These are phyloP conservation scores for Gnatocerus cornutus DNA, from an alignment of 2,888 invertebrate genomes.

Conservation along the genomic window DNA sequence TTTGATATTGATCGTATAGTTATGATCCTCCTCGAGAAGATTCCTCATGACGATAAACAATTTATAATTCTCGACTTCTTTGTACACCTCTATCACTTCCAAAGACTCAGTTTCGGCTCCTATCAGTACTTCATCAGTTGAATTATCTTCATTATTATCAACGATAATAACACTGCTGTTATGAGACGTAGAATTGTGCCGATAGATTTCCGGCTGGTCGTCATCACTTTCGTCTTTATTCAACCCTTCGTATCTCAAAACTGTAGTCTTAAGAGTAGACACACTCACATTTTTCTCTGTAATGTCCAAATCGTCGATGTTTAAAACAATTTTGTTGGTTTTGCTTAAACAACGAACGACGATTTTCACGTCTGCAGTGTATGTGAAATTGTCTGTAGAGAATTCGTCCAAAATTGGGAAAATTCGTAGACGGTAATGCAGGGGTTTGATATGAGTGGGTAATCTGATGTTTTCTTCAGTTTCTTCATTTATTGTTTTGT, in stretches of 20 bases:
- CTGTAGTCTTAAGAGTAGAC: constrained; percentile 50
- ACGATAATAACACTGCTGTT: constrained; percentile 36
- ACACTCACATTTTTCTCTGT: constrained; percentile 60
- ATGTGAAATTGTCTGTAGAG: constrained; percentile 63
- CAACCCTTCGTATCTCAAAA: constrained; percentile 45
- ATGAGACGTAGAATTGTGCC: constrained; percentile 34
- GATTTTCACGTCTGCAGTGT: constrained; percentile 65
- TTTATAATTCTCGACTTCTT: constrained; percentile 68
- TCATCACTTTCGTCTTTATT: constrained; percentile 30
- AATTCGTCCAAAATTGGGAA: constrained; percentile 66
- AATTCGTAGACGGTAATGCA: constrained; percentile 64
- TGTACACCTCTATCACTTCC: constrained; percentile 63
- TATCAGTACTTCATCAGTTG: constrained; percentile 36
- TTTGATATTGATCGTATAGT: constrained; percentile 75
- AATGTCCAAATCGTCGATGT: constrained; percentile 64
- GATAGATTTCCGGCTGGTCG: constrained; percentile 38
- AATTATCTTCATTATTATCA: constrained; percentile 28
- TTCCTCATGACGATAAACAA: constrained; percentile 68
- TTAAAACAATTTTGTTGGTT: constrained; percentile 65
- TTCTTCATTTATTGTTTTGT: constrained; percentile 63
- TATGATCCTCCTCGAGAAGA: constrained; percentile 70
- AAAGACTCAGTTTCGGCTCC: constrained; percentile 43
- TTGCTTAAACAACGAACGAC: constrained; percentile 61
- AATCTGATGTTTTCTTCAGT: constrained; percentile 62
- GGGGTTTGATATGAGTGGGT: constrained; percentile 61